Evolutionary conservation across 2,113 vertebrate genomes (phyloP), one percentile per base, ranked within the genome.

Genomic region (Ammodytes marinus): DNA sequence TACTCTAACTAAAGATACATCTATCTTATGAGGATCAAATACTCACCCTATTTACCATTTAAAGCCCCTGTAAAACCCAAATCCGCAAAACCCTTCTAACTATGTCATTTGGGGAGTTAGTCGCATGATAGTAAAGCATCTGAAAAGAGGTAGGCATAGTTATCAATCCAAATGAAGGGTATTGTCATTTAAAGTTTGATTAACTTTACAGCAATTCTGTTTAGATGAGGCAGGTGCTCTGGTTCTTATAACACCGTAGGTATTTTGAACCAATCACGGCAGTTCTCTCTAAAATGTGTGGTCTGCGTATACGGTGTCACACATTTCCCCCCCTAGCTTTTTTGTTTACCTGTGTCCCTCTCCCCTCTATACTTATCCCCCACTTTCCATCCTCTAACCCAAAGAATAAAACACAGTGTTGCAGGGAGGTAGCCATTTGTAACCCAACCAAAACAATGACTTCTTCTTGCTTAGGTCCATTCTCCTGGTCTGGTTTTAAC

Each of bases 401-500:
- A 3, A 58, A 83, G 84, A 88, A 83, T 82, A 80, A 87, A 85
- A 84, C 80, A 76, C 80, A 45, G 50, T 69, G 69, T 73, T 79
- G 79, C 78, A 79, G 54, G 47, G 19, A 54, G n/a, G 50, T 6
- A 8, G 72, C 79, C 46, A 8, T 85, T 89, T 55, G 19, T 27
- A 27, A 27, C 27, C 27, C 27, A 27, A 68, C 59, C 73, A 81
- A 81, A 85, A 69, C 77, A 59, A 69, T 37, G 76, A 59, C 73
- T 27, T 27, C 27, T 27, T 27, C 27, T 27, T 59, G 69, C 86
- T 77, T 77, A 59, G 74, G 79, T 84, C 82, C 50, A 86, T 90
- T 86, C 83, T 82, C 77, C 65, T 85, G 86, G 86, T 87, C 80
- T 86, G 83, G 61, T 80, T 27, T 89, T 84, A 88, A 63, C 84